Conservation (phyloP, 2,797 vertebrate genomes). For the Sebastes miniatus region DNA sequence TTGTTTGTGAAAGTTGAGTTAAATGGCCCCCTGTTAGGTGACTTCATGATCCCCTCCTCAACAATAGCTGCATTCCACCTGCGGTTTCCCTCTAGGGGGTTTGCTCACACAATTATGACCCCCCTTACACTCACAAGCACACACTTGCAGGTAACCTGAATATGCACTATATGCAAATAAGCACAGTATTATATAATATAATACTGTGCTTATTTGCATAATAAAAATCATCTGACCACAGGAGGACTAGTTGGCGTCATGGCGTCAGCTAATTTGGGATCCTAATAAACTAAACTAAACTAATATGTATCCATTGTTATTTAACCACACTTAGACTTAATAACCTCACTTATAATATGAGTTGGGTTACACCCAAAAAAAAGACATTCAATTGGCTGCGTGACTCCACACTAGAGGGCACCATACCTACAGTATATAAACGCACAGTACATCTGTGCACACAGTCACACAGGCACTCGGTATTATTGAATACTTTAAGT, state of each 20-base stretch:
- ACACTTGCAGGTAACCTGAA: neutral
- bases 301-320: neutral
- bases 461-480: neutral
- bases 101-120: neutral
- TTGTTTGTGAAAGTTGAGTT: neutral
- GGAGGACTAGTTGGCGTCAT: too few species aligned
- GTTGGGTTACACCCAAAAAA: neutral
- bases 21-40: neutral
- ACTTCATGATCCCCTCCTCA: neutral
- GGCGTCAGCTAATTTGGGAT: too few species aligned
- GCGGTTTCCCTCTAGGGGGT: neutral
- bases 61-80: constrained; percentile 1
- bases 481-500: too few species aligned
- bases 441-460: too few species aligned
- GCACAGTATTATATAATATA: neutral
- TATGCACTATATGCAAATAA: neutral
- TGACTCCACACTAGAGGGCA: neutral
- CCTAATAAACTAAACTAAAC: too few species aligned
- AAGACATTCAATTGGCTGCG: neutral
- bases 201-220: too few species aligned
- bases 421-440: neutral
- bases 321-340: neutral
- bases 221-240: too few species aligned
- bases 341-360: neutral
- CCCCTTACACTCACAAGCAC: neutral